Evolutionary conservation across 2,113 vertebrate genomes (phyloP), one percentile per base, ranked within the genome.

Genomic region (Tenebrosternarchus preto): DNA sequence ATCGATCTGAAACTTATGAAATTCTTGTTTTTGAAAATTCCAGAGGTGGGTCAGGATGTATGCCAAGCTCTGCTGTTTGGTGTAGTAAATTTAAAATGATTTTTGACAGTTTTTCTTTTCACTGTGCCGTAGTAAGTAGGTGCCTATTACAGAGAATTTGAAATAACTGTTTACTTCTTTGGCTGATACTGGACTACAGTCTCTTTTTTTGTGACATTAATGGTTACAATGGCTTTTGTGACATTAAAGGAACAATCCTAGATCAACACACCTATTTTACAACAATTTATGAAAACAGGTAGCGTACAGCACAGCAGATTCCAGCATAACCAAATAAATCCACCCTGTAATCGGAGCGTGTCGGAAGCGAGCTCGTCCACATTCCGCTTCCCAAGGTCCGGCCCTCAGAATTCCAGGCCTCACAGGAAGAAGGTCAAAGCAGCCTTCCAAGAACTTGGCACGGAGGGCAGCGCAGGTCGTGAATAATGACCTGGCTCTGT

Each of bases 401-500:
- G 79, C 77, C 70, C 64, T 81, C 63, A 60, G 63, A 91, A 90
- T 82, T 85, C 73, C 86, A 83, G 85, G 83, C 87, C 85, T 82
- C 88, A 87, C 89, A 86, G 84, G 86, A 88, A 86, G 88, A 86
- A 84, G 86, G 89, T 88, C 87, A 83, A 77, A 82, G 76, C 76
- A 81, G 86, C 73, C 80, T 64, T 83, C 71, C 56, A 57, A 78
- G 81, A 73, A 50, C 79, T 77, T 84, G 85, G 78, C 83, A 71
- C 53, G 57, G 63, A 31, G 57, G 59, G 56, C 25, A 64, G 69
- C 33, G 22, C 24, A 53, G 27, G 75, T 82, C 46, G 55, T 80
- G 73, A 78, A 82, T 57, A 77, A 80, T 61, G 46, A 76, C 83
- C 67, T 55, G 6, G 73, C 60, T 67, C 72, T 66, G 80, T 60